Percentiles rank a stretch among this genome's conserved stretches.
Conservation (phyloP, 2,888 invertebrate genomes). For the Machimus rusticus region DNA sequence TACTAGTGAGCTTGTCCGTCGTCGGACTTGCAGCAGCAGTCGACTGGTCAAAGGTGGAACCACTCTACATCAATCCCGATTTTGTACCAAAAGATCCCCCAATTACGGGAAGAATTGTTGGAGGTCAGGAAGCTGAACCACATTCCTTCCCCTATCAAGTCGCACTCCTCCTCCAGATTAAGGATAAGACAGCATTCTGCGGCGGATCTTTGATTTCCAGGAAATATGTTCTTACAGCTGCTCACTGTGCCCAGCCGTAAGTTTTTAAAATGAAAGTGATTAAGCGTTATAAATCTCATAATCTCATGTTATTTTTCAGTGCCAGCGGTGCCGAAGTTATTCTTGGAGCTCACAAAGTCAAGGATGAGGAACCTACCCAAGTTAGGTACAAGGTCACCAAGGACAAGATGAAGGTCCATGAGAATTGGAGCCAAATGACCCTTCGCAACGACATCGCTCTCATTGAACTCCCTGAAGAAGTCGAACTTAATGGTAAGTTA, state of each 20-base stretch:
- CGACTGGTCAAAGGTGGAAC: slow-evolving; percentile 29
- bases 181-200: slow-evolving; percentile 14
- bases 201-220: slow-evolving; percentile 35
- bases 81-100: neutral
- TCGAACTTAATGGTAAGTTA: slow-evolving; percentile 58
- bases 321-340: slow-evolving; percentile 29
- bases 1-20: neutral
- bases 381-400: slow-evolving; percentile 52
- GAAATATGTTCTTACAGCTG: slow-evolving; percentile 21
- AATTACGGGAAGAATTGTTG: slow-evolving; percentile 57
- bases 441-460: slow-evolving; percentile 63
- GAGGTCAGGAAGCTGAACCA: slow-evolving; percentile 57
- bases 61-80: slow-evolving; percentile 47
- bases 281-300: neutral
- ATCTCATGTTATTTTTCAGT: slow-evolving; percentile 9
- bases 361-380: neutral
- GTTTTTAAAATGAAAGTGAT: neutral
- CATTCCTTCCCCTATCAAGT: slow-evolving; percentile 56
- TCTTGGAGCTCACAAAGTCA: slow-evolving; percentile 44
- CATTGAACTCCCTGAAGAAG: slow-evolving; percentile 59
- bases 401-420: slow-evolving; percentile 57
- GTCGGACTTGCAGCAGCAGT: slow-evolving; percentile 8
- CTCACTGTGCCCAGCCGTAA: slow-evolving; percentile 47
- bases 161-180: neutral
- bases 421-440: slow-evolving; percentile 55